Evolutionary conservation across 2,888 invertebrate species (phyloP).

Genomic region (Mesochorus sp.): DNA sequence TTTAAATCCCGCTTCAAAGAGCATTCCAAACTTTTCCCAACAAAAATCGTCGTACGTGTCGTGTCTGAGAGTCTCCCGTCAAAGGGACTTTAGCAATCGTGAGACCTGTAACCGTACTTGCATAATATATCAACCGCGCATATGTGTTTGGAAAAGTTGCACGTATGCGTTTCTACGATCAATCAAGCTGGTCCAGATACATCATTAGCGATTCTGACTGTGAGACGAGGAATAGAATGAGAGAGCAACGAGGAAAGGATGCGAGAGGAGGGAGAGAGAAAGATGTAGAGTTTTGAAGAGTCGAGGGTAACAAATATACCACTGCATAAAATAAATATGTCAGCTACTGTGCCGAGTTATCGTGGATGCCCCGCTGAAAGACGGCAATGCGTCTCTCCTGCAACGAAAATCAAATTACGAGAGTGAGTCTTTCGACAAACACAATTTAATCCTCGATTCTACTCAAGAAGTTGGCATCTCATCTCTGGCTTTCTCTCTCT

Average conservation of each 20-base stretch:
- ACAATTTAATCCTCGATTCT: background rate
- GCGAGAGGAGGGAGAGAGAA: background rate
- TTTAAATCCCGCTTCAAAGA: conserved; percentile 22
- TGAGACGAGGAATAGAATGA: conserved; percentile 1
- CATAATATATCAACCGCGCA: background rate
- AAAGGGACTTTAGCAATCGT: too few relatives aligned
- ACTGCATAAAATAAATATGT: conserved; percentile 10
- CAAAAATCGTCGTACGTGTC: conserved; percentile 5
- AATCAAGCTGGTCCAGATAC: conserved; percentile 21
- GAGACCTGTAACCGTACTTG: background rate
- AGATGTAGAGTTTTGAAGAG: conserved; percentile 33
- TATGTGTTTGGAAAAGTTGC: background rate
- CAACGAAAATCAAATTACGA: conserved; percentile 6
- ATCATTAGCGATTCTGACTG: conserved; percentile 68
- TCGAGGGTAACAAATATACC: conserved; percentile 10
- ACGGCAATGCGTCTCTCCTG: conserved; percentile 14
- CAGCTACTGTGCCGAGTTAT: background rate
- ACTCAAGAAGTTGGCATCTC: background rate
- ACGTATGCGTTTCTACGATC: conserved; percentile 19
- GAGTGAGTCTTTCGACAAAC: background rate
- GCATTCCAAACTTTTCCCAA: conserved; percentile 36
- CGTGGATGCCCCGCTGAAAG: background rate
- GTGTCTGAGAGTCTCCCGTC: too few relatives aligned
- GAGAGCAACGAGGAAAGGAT: conserved; percentile 5
- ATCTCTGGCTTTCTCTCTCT: background rate